Evolutionary conservation across 2,113 vertebrate genomes (phyloP), one percentile per base, ranked within the genome.

Genomic region (Coryphaenoides rupestris): DNA sequence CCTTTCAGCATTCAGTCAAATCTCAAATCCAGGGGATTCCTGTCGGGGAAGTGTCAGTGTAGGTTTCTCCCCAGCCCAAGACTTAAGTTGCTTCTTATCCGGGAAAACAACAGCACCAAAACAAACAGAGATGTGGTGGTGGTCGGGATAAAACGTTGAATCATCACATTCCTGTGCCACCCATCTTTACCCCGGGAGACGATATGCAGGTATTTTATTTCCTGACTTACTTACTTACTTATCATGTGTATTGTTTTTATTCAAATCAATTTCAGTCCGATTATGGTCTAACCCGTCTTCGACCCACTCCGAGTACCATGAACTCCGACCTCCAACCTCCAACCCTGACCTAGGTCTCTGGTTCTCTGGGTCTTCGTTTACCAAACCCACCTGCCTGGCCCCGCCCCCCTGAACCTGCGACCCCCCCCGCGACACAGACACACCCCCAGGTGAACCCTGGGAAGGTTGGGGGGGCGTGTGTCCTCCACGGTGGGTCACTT

Each of bases 321-420:
- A 33, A 33, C 54, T 66, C 56, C 56, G 58, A 58, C 62, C 53
- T 57, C 3, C 0, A 22, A 75, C 57, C 75, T 72, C 33, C 45
- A 2, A 15, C 16, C 19, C 9, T 16, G 28, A 45, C 28, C n/a
- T 19, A 17, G 0, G 3, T 7, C 58, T 77, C 58, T n/a, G n/a
- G n/a, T n/a, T n/a, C n/a, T n/a, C n/a, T n/a, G n/a, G n/a, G n/a
- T n/a, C n/a, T n/a, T n/a, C 60, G 56, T 15, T 40, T 69, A 33
- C 28, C 28, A 33, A 10, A 33, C 28, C 28, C 28, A 3, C 28
- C 6, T 57, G 58, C n/a, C 24, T 9, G 28, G 12, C 28, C 28
- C n/a, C n/a, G n/a, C n/a, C n/a, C n/a, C 40, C 5, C 5, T 45
- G 40, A 5, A 33, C 28, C 28, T 33, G 28, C 28, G 40, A 45